Conservation (phyloP, 2,113 vertebrate species). For the Phrynosoma blainvillii region DNA sequence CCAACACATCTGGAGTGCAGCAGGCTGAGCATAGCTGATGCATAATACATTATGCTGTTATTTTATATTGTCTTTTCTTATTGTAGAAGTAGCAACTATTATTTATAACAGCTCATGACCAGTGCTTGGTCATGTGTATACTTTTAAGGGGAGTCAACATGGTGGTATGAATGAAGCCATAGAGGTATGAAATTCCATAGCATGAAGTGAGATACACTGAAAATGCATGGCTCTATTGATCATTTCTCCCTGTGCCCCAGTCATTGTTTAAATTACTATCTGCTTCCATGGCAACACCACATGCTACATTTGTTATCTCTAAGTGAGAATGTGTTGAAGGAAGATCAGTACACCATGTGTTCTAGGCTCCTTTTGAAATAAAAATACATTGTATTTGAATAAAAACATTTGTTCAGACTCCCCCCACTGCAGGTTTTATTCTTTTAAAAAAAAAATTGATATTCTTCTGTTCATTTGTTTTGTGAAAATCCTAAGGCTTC, state of each 20-base stretch:
- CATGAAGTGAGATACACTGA: constrained; percentile 5
- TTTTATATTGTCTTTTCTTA: too few relatives aligned
- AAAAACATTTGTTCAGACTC: constrained; percentile 72
- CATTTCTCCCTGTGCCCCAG: constrained; percentile 37
- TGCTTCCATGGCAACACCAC: constrained; percentile 68
- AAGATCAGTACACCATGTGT: constrained; percentile 70
- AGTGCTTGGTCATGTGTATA: background rate
- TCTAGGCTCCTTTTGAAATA: constrained; percentile 33
- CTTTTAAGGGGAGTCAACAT: background rate
- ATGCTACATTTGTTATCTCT: constrained; percentile 69
- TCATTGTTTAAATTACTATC: constrained; percentile 56
- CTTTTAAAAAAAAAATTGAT: background rate
- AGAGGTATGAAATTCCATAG: background rate
- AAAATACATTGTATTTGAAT: constrained; percentile 67
- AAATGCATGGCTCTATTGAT: background rate
- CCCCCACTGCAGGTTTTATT: constrained; percentile 57
- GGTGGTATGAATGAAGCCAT: background rate
- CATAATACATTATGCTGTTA: too few relatives aligned
- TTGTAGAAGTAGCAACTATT: background rate
- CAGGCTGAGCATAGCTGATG: background rate
- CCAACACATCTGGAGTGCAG: background rate
- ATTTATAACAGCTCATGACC: background rate
- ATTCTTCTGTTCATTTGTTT: background rate
- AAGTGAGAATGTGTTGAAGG: constrained; percentile 68
- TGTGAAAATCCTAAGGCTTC: background rate